Base-by-base conservation (phyloP, 2,797 vertebrate species). In the Ctenopoma multispine region DNA sequence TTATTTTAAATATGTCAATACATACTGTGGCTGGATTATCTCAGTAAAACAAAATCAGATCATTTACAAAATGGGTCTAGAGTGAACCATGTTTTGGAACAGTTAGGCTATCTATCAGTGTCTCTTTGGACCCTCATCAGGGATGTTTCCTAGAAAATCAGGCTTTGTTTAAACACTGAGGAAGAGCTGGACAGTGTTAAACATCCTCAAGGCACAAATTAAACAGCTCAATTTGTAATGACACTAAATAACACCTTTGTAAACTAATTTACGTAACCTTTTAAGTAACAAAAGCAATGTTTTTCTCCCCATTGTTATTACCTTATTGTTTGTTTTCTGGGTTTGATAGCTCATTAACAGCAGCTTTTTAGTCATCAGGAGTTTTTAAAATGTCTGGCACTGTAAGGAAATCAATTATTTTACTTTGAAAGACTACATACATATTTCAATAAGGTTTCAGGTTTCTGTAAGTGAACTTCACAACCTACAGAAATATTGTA, bases 101-200 rank as follows among this genome's bases (percentile, higher is more conserved):
- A 54, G 59, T 65, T 48, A 49, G 62, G 17, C 18, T 24, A 50
- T 79, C 59, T 53, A 14, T 82, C 79, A 48, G 49, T 5, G 57
- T 73, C 74, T 82, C 75, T 41, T 17, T 43, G 51, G 67, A 69
- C 64, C 64, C 34, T 82, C 85, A 77, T 75, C 64, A 68, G 66
- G 10, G 53, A 74, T 20, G 73, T 81, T 80, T 75, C 63, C 31
- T 44, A 73, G 72, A 87, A 91, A 90, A 90, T 86, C 73, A 68
- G 58, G 27, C 73, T 85, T 89, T 92, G 85, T 91, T 80, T 84
- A 81, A 63, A 87, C 83, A 85, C 63, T 18, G 61, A 69, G 44
- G 77, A 69, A 63, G 21, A 65, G 24, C n/a, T 65, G 69, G 48
- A 46, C 23, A 24, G 9, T 7, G 41, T 36, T 47, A 46, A 63